Conservation (phyloP, 2,797 vertebrate species). For the Tauraco hartlaubi region DNA sequence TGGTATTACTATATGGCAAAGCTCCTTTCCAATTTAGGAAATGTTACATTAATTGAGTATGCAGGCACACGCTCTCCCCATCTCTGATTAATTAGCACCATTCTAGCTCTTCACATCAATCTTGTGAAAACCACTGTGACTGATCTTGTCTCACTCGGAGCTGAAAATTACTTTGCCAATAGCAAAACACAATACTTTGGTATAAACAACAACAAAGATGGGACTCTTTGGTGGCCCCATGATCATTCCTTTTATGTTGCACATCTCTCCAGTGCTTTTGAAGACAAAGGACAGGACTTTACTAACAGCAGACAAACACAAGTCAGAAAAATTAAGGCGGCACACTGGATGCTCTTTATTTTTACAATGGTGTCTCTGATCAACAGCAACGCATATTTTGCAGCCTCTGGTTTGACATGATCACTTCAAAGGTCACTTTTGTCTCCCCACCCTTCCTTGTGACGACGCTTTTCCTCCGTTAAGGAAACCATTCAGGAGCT, state of each 20-base stretch:
- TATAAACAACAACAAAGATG: conserved; percentile 76
- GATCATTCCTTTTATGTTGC: conserved; percentile 74
- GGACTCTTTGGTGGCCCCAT: conserved; percentile 40
- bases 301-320: conserved; percentile 43
- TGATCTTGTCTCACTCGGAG: conserved; percentile 76
- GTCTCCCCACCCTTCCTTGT: conserved; percentile 5
- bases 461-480: neutral
- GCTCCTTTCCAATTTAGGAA: conserved; percentile 36
- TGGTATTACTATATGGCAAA: neutral
- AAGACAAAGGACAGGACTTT: conserved; percentile 72
- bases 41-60: conserved; percentile 40
- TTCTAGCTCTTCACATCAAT: conserved; percentile 79
- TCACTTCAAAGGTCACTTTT: conserved; percentile 4
- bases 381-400: neutral
- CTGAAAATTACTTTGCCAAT: conserved; percentile 82
- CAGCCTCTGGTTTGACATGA: neutral
- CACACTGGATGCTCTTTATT: neutral
- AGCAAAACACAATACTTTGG: conserved; percentile 72
- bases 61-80: conserved; percentile 56
- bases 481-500: conserved; percentile 11
- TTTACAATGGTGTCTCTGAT: conserved; percentile 28
- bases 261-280: conserved; percentile 66
- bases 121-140: conserved; percentile 77
- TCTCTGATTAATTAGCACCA: conserved; percentile 82
- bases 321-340: conserved; percentile 45